Percentiles rank a stretch among this genome's conserved stretches.
These are phyloP conservation scores for Malurus leucopterus DNA, from an alignment of 2,797 vertebrate genomes.

Conservation along the genomic window DNA sequence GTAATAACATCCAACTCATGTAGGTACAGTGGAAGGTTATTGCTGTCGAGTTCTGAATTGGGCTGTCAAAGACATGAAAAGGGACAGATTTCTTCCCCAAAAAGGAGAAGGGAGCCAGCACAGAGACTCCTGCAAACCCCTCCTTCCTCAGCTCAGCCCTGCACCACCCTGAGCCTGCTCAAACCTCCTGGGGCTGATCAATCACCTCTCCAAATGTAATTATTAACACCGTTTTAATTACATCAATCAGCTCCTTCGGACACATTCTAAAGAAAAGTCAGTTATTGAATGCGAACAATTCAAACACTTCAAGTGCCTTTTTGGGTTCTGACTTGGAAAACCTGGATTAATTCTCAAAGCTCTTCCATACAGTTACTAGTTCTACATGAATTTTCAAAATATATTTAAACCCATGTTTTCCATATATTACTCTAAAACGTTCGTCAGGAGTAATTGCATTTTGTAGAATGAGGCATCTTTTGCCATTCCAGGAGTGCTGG, in stretches of 20 bases:
- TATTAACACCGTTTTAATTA: background rate
- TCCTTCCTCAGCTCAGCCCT: background rate
- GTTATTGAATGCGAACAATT: background rate
- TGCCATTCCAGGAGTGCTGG: background rate
- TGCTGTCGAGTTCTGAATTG: conserved; percentile 19
- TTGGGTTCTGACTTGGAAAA: background rate
- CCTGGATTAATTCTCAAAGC: background rate
- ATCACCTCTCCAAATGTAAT: background rate
- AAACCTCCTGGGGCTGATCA: background rate
- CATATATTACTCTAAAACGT: background rate
- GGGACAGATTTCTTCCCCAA: background rate
- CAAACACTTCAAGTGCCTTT: background rate
- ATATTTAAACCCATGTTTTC: background rate
- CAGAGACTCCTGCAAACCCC: background rate
- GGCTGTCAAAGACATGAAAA: background rate
- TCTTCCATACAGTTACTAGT: background rate
- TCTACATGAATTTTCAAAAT: fast-evolving
- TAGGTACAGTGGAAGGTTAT: background rate
- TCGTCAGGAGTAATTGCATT: background rate
- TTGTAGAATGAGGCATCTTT: background rate
- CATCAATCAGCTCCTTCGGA: background rate
- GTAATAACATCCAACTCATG: background rate
- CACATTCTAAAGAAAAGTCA: background rate
- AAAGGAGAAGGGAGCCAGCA: background rate
- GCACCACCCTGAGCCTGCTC: background rate